Evolutionary conservation across 1,140 invertebrate species (phyloP).

Genomic region (Steinernema khuongi): DNA sequence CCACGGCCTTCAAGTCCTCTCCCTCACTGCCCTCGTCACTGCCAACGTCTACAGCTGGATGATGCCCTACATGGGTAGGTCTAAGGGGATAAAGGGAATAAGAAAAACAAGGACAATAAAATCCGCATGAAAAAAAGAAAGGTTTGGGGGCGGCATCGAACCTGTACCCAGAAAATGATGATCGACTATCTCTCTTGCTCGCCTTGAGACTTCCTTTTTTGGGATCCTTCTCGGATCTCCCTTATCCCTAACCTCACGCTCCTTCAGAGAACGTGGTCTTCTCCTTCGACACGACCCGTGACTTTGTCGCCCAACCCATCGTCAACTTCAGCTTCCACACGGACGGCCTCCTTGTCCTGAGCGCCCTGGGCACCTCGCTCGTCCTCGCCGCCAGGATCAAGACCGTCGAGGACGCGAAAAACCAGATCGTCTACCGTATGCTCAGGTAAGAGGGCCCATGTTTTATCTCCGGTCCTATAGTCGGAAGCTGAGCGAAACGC

Average conservation of each 20-base stretch:
- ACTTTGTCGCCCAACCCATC: conserved; percentile 25
- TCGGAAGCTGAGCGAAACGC: too few species aligned
- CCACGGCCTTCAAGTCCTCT: conserved; percentile 30
- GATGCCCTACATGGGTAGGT: conserved; percentile 40
- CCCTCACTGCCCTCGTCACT: conserved; percentile 21
- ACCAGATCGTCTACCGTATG: conserved; percentile 21
- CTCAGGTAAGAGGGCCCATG: too few species aligned
- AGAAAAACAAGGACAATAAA: too few species aligned
- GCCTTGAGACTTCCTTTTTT: too few species aligned
- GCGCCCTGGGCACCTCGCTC: conserved; percentile 26
- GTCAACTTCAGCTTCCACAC: conserved; percentile 36
- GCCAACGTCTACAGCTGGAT: conserved; percentile 38
- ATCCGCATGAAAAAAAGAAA: too few species aligned
- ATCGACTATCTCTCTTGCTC: too few species aligned
- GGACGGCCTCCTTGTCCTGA: conserved; percentile 29
- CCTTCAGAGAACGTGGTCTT: conserved; percentile 36
- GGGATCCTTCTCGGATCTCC: too few species aligned
- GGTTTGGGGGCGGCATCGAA: too few species aligned
- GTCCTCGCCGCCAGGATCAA: conserved; percentile 24
- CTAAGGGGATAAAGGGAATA: too few species aligned
- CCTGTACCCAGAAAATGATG: too few species aligned
- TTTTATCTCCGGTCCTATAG: too few species aligned
- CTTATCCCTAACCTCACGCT: not conserved
- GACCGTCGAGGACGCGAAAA: not conserved
- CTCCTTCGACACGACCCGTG: conserved; percentile 27